Conservation (phyloP, 2,113 vertebrate genomes). For the Hemicordylus capensis region DNA sequence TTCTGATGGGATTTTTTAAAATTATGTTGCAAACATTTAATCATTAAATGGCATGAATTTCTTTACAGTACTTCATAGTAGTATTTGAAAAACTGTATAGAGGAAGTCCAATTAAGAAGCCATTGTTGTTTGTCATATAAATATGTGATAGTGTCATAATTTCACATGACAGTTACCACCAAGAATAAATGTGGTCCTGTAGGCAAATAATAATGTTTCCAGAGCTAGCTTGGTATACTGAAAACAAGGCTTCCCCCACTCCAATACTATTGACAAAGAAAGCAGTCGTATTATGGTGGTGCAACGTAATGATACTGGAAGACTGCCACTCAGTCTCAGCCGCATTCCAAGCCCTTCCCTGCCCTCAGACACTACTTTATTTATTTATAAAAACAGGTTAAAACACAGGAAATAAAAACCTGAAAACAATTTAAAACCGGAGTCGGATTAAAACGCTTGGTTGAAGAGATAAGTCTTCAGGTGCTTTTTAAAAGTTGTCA, state of each 20-base stretch:
- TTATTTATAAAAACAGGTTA: no score
- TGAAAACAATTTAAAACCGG: no score
- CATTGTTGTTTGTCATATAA: no score
- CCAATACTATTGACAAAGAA: no score
- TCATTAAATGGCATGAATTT: background rate
- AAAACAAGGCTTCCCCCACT: no score
- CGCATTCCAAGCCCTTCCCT: background rate
- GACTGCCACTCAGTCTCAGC: background rate
- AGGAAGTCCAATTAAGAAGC: background rate
- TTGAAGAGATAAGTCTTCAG: no score
- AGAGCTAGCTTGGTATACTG: background rate
- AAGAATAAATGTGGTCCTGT: background rate
- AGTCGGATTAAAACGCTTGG: no score
- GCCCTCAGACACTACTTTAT: background rate
- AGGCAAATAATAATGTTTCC: background rate
- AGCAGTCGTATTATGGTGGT: no score
- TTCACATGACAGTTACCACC: background rate
- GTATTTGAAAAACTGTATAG: background rate
- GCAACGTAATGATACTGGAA: background rate
- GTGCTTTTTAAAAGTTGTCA: no score
- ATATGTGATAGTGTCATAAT: background rate
- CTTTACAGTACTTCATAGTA: background rate
- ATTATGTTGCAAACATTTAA: background rate
- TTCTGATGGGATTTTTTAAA: background rate
- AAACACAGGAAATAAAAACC: no score